phyloP scores from a whole-genome alignment of 2,888 invertebrate species.

The Coleophora deauratella region DNA sequence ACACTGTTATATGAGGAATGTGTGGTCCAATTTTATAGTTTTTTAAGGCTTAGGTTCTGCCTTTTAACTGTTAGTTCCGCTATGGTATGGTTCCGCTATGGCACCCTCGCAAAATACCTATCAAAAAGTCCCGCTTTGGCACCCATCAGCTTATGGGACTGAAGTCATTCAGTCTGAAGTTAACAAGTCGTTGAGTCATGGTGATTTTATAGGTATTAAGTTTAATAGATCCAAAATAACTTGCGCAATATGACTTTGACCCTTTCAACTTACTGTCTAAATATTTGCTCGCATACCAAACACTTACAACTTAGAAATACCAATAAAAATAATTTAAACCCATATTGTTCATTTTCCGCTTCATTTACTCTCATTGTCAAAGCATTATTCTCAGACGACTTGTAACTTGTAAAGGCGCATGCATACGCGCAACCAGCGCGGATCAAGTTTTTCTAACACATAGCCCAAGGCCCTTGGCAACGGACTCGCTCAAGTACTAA shows the following conservation, averaged over 20 bases:
- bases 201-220: too few relatives aligned
- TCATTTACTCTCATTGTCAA: slow-evolving; percentile 35
- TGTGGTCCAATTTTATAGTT: too few relatives aligned
- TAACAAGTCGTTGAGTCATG: too few relatives aligned
- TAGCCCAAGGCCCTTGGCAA: slow-evolving; percentile 31
- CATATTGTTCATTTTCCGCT: slow-evolving; percentile 37
- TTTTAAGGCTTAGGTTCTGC: too few relatives aligned
- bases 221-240: too few relatives aligned
- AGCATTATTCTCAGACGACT: slow-evolving; percentile 26
- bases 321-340: slow-evolving; percentile 23
- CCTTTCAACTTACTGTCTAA: slow-evolving; percentile 26
- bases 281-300: slow-evolving; percentile 25
- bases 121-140: too few relatives aligned
- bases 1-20: too few relatives aligned
- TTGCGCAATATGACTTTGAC: slow-evolving; percentile 16
- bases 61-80: too few relatives aligned
- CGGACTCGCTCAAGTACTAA: slow-evolving; percentile 31
- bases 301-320: slow-evolving; percentile 18
- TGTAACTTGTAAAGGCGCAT: slow-evolving; percentile 18
- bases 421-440: slow-evolving; percentile 7
- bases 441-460: slow-evolving; percentile 19
- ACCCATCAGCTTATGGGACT: too few relatives aligned
- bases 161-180: too few relatives aligned
- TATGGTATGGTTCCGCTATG: too few relatives aligned
- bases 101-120: too few relatives aligned